These are phyloP conservation scores for Schizaphis graminum DNA, from an alignment of 2,888 invertebrate species.

Conservation along the genomic window DNA sequence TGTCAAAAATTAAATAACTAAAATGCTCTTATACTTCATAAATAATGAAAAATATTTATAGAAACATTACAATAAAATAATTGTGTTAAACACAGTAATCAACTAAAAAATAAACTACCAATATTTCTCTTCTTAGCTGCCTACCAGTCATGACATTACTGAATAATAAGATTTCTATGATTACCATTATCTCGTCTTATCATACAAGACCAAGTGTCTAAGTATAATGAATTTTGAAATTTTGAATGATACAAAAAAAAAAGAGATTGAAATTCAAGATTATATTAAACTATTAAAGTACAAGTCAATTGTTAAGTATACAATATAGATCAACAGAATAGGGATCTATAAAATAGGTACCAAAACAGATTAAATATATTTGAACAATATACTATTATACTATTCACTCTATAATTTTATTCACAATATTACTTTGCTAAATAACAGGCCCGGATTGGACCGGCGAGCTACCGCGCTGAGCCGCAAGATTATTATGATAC, in stretches of 20 bases:
- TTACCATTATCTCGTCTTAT: too few relatives aligned
- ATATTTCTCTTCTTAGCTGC: too few relatives aligned
- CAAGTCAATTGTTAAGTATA: not conserved
- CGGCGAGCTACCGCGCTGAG: too few relatives aligned
- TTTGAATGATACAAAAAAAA: not conserved
- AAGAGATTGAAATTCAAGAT: not conserved
- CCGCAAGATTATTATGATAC: too few relatives aligned
- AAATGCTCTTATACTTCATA: not conserved
- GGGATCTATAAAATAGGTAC: not conserved
- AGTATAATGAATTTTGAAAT: not conserved
- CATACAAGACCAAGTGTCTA: not conserved
- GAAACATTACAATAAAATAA: not conserved
- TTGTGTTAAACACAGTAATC: not conserved
- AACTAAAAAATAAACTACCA: too few relatives aligned
- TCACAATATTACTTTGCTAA: not conserved
- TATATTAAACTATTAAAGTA: not conserved
- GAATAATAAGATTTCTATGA: too few relatives aligned
- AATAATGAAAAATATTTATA: not conserved
- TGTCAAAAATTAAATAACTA: not conserved
- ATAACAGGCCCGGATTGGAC: too few relatives aligned
- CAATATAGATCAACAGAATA: not conserved
- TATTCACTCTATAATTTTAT: not conserved
- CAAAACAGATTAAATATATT: not conserved
- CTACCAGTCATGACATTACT: too few relatives aligned
- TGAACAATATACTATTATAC: not conserved